Conservation (phyloP, 2,888 invertebrate species). For the Zele albiditarsus region DNA sequence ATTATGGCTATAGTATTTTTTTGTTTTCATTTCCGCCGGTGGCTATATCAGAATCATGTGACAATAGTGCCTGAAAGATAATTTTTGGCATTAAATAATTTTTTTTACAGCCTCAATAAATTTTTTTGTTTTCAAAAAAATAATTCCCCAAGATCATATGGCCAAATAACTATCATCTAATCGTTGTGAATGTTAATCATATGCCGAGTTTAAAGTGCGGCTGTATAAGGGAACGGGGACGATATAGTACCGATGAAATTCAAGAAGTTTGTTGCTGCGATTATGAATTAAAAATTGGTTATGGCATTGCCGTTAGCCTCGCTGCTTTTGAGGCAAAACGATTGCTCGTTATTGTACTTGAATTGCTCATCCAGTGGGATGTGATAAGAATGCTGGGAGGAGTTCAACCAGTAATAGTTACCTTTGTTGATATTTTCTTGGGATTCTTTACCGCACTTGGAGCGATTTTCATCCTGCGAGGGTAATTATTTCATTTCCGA, state of each 20-base stretch:
- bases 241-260: neutral
- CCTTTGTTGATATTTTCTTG: constrained; percentile 57
- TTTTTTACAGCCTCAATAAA: neutral
- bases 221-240: neutral
- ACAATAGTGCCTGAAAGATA: neutral
- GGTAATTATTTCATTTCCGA: constrained; percentile 50
- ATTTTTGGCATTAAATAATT: neutral
- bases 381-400: constrained; percentile 65
- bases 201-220: constrained; percentile 41
- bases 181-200: constrained; percentile 20
- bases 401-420: constrained; percentile 58
- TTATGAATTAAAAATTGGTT: constrained; percentile 60
- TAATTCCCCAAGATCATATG: neutral
- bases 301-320: constrained; percentile 61
- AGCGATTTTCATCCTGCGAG: constrained; percentile 60
- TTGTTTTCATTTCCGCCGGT: constrained; percentile 41
- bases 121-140: neutral
- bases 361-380: constrained; percentile 63
- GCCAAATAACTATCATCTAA: neutral
- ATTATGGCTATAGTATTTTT: constrained; percentile 41
- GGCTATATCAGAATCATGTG: neutral
- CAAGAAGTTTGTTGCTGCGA: constrained; percentile 51
- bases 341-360: constrained; percentile 61
- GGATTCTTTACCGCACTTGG: constrained; percentile 63
- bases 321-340: constrained; percentile 65